Conservation (phyloP, 2,113 vertebrate species). For the Chinchilla lanigera region DNA sequence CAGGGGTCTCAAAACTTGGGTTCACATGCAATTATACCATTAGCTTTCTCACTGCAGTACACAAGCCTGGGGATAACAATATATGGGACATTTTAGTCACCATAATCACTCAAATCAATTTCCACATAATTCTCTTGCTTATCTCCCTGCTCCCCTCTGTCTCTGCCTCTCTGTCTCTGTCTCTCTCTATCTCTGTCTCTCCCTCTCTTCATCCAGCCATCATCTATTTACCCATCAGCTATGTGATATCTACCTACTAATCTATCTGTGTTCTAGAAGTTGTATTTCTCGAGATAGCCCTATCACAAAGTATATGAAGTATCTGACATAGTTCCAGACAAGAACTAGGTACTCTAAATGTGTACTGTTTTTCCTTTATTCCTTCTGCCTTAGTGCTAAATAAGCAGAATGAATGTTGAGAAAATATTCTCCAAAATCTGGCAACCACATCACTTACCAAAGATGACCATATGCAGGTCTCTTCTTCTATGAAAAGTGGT, state of each 20-base stretch:
- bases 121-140: not conserved
- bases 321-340: not conserved
- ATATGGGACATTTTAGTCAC: rapidly evolving
- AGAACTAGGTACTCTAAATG: not conserved
- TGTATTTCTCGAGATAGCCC: not conserved
- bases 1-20: not conserved
- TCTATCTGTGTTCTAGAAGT: not conserved
- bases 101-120: not conserved
- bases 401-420: not conserved
- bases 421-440: not conserved
- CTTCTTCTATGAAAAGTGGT: not conserved
- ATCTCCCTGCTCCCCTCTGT: not conserved
- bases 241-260: not conserved
- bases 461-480: not conserved
- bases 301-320: not conserved
- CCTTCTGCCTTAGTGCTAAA: not conserved
- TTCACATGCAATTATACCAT: not conserved
- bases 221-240: not conserved
- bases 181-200: not conserved
- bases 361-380: not conserved
- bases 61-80: not conserved
- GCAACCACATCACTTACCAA: not conserved
- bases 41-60: not conserved
- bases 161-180: not conserved
- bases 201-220: not conserved